Base-by-base conservation (phyloP, 2,888 invertebrate genomes). In the Catocala sponsa region DNA sequence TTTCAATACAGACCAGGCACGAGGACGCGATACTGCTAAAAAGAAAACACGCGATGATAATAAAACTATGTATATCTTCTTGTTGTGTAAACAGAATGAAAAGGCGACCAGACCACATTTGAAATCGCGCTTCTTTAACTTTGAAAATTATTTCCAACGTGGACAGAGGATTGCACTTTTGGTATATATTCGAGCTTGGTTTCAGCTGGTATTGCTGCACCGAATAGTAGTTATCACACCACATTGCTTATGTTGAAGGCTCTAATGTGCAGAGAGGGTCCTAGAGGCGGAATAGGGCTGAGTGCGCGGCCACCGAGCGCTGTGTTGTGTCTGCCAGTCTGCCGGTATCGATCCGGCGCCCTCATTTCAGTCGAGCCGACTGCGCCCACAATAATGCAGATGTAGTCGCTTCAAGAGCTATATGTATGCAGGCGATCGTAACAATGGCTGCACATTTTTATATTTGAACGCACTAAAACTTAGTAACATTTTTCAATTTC, bases 301-400 rank as follows among this genome's bases (percentile, higher is more conserved):
- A 63, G 65, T 65, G 64, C 67, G 73, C 74, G 64, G 69, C 69
- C 57, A 55, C 63, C 56, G 62, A 68, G 68, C 66, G 71, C 70
- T 66, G 73, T 90, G 91, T 91, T 91, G 89, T 91, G 90, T 90
- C 91, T 92, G 85, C 85, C 83, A 81, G 95, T 95, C 95, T 95
- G 64, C 72, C 51, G 90, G 87, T 85, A 95, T 95, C 95, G 95
- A 95, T 94, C 95, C 87, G 91, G 85, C 94, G 95, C 91, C 95
- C 94, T 91, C 93, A 80, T 91, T 92, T 88, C 89, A 83, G 82
- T 68, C 80, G 80, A 84, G 86, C 88, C 89, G 86, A 86, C 89
- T 90, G 88, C 87, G 90, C 88, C 88, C 87, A 85, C 80, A 81
- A 80, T 69, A 72, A 73, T 77, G 77, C 74, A 81, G 86, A 87